Conservation (phyloP, 2,113 vertebrate species). For the Rhea pennata region DNA sequence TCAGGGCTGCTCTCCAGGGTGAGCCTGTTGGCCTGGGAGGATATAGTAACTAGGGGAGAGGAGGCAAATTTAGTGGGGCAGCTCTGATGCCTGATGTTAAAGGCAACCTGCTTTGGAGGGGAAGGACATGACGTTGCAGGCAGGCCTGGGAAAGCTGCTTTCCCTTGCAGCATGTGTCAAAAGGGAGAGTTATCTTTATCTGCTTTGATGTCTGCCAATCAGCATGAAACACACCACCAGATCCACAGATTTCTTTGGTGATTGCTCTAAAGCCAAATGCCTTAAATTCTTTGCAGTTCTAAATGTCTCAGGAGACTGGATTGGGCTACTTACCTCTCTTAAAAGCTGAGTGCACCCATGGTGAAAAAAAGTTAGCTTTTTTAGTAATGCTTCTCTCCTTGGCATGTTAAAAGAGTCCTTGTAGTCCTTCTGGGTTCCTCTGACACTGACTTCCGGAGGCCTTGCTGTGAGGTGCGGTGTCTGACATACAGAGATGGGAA, state of each 20-base stretch:
- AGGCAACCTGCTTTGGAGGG: not conserved
- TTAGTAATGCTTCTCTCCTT: not conserved
- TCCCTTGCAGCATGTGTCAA: not conserved
- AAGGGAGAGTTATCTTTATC: not conserved
- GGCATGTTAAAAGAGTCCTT: not conserved
- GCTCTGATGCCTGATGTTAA: not conserved
- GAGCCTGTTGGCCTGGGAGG: not conserved
- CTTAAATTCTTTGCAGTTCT: not conserved
- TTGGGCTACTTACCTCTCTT: not conserved
- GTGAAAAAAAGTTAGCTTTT: not conserved
- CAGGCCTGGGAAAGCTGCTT: not conserved
- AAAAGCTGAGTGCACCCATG: not conserved
- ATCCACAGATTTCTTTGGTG: not conserved
- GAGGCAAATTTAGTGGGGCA: not conserved
- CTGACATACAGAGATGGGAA: not conserved
- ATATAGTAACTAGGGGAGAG: not conserved
- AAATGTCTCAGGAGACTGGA: not conserved
- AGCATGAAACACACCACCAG: fast-evolving
- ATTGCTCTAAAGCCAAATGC: not conserved
- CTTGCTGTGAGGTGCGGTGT: not conserved
- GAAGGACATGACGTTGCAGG: not conserved
- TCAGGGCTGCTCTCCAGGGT: not conserved
- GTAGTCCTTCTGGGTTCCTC: not conserved
- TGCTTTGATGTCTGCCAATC: not conserved
- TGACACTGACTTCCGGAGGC: not conserved